These are phyloP conservation scores for Danaus melanippus DNA, from an alignment of 1,140 invertebrate genomes.

Conservation along the genomic window DNA sequence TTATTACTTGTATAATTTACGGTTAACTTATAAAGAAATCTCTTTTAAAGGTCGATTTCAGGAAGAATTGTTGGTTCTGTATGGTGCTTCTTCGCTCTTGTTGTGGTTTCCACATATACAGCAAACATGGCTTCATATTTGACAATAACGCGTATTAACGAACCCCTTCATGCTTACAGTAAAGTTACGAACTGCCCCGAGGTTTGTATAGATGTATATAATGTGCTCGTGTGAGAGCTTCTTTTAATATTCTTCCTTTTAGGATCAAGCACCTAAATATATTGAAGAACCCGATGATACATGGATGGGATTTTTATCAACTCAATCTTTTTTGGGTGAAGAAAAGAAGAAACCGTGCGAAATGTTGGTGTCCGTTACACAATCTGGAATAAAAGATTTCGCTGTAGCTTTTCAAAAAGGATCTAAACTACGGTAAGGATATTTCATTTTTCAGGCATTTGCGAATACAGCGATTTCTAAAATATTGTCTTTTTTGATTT, in stretches of 20 bases:
- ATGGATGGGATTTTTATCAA: constrained; percentile 17
- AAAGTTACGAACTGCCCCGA: constrained; percentile 46
- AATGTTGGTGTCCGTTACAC: constrained; percentile 26
- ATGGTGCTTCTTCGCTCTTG: constrained; percentile 99
- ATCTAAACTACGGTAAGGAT: constrained; percentile 45
- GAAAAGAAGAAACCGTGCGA: constrained; percentile 26
- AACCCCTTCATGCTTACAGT: constrained; percentile 71
- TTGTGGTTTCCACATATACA: constrained; percentile 97
- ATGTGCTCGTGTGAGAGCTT: too few species aligned
- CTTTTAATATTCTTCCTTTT: background rate
- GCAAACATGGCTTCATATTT: constrained; percentile 97
- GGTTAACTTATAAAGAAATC: background rate
- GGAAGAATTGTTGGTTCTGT: constrained; percentile 95
- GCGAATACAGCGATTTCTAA: constrained; percentile 14
- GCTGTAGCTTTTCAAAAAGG: constrained; percentile 54
- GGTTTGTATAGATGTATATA: constrained; percentile 22
- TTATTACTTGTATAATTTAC: background rate
- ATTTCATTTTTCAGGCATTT: constrained; percentile 12
- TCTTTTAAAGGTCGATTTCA: constrained; percentile 82
- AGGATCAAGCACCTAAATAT: constrained; percentile 1
- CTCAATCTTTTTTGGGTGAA: constrained; percentile 2
- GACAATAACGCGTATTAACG: constrained; percentile 92
- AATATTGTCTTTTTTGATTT: too few species aligned
- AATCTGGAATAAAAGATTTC: constrained; percentile 46
- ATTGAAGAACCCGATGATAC: constrained; percentile 8